Evolutionary conservation across 1,140 invertebrate species (phyloP).

Genomic region (Hypsibius dujardini): DNA sequence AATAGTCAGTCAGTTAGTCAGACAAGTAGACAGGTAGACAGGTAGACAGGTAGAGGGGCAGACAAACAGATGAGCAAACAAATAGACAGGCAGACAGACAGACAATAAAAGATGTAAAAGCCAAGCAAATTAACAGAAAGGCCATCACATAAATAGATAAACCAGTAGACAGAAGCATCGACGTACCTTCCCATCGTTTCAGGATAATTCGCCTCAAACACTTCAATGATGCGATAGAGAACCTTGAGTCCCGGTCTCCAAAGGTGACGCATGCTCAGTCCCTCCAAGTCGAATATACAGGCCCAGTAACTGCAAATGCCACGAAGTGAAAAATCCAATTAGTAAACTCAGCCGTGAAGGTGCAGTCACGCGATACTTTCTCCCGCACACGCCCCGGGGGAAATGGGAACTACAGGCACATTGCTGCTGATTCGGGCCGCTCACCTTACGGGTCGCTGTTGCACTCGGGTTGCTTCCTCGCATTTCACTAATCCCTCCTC

Average conservation of each 20-base stretch:
- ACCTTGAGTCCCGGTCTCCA: constrained; percentile 81
- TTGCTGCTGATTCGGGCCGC: not conserved
- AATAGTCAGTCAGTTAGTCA: too few species aligned
- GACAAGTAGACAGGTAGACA: too few species aligned
- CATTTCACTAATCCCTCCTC: constrained; percentile 62
- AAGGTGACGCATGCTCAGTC: constrained; percentile 80
- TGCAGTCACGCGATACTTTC: not conserved
- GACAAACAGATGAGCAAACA: too few species aligned
- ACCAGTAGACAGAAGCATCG: not conserved
- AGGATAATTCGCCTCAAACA: constrained; percentile 85
- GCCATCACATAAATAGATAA: not conserved
- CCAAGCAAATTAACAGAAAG: not conserved
- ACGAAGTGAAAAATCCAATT: constrained; percentile 18
- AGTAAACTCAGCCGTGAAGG: constrained; percentile 1
- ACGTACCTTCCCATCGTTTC: constrained; percentile 66
- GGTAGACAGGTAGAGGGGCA: too few species aligned
- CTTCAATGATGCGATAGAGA: constrained; percentile 76
- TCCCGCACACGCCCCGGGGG: too few species aligned
- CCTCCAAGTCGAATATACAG: constrained; percentile 74
- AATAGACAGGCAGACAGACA: too few species aligned
- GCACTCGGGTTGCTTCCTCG: constrained; percentile 56
- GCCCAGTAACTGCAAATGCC: constrained; percentile 53
- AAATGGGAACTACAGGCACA: not conserved
- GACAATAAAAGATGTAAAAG: too few species aligned
- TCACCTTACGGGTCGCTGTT: constrained; percentile 52